phyloP scores from a whole-genome alignment of 2,797 vertebrate species.

The Tragopan temminckii region DNA sequence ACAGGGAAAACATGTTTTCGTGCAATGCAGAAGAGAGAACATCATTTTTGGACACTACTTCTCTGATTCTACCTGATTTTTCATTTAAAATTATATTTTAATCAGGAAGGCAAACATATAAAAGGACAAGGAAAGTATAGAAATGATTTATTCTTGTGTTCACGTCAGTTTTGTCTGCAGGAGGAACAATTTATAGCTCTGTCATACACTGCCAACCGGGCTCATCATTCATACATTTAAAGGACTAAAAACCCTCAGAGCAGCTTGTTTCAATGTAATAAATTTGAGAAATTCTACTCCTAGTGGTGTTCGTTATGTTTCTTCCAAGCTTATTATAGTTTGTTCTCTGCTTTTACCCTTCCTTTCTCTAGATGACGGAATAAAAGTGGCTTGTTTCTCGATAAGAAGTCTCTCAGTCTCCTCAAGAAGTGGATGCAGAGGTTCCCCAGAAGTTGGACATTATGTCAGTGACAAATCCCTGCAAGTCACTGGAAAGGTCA shows the following conservation, averaged over 20 bases:
- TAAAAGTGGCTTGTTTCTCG: neutral
- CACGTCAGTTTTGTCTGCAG: slow-evolving; percentile 9
- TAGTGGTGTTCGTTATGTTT: neutral
- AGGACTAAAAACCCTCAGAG: slow-evolving; percentile 9
- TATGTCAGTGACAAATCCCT: neutral
- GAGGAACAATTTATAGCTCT: slow-evolving; percentile 52
- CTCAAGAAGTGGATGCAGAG: neutral
- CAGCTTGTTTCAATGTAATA: slow-evolving; percentile 22
- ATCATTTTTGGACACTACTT: neutral
- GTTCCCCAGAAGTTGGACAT: neutral
- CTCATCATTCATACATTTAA: slow-evolving; percentile 47
- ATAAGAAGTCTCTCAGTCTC: neutral
- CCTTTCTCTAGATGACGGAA: neutral
- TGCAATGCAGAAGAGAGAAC: neutral
- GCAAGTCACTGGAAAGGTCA: neutral
- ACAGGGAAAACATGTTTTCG: neutral
- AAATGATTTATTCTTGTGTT: slow-evolving; percentile 31
- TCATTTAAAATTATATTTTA: slow-evolving; percentile 5
- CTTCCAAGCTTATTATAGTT: neutral
- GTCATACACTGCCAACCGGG: neutral
- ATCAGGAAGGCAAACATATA: neutral
- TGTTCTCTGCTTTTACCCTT: neutral
- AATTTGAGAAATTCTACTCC: slow-evolving; percentile 34
- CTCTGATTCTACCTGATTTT: neutral
- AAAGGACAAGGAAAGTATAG: neutral